These are phyloP conservation scores for Globodera rostochiensis DNA, from an alignment of 1,140 invertebrate species.

Conservation along the genomic window DNA sequence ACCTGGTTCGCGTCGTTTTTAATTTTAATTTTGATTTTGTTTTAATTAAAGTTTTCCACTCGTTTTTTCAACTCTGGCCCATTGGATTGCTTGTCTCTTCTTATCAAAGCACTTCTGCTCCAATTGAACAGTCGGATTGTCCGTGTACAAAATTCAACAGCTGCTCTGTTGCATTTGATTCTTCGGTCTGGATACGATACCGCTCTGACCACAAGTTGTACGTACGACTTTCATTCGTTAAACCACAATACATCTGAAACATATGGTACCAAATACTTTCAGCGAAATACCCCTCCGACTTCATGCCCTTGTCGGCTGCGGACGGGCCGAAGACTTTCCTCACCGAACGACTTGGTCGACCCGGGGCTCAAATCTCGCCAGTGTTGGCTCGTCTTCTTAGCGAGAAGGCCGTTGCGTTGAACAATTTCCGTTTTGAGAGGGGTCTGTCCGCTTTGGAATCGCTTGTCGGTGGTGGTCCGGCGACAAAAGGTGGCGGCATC, in stretches of 20 bases:
- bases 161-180: constrained; percentile 60
- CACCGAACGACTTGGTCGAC: constrained; percentile 42
- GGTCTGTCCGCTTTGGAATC: constrained; percentile 53
- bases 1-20: constrained; percentile 76
- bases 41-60: constrained; percentile 29
- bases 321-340: constrained; percentile 20
- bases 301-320: background rate
- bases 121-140: constrained; percentile 58
- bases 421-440: constrained; percentile 51
- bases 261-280: background rate
- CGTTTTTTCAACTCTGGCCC: constrained; percentile 56
- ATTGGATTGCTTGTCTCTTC: constrained; percentile 48
- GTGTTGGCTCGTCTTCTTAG: constrained; percentile 58
- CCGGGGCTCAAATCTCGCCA: constrained; percentile 57
- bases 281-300: constrained; percentile 16
- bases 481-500: constrained; percentile 7
- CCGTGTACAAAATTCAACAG: constrained; percentile 55
- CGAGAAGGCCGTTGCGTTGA: constrained; percentile 39
- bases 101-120: constrained; percentile 56
- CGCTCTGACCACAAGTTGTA: constrained; percentile 3
- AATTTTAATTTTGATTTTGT: constrained; percentile 73
- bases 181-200: constrained; percentile 59
- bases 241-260: background rate
- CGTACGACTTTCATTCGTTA: background rate
- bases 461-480: constrained; percentile 34